Percentiles rank a stretch among this genome's conserved stretches.
These are phyloP conservation scores for Uloborus plumipes DNA, from an alignment of 2,888 invertebrate genomes.

Conservation along the genomic window DNA sequence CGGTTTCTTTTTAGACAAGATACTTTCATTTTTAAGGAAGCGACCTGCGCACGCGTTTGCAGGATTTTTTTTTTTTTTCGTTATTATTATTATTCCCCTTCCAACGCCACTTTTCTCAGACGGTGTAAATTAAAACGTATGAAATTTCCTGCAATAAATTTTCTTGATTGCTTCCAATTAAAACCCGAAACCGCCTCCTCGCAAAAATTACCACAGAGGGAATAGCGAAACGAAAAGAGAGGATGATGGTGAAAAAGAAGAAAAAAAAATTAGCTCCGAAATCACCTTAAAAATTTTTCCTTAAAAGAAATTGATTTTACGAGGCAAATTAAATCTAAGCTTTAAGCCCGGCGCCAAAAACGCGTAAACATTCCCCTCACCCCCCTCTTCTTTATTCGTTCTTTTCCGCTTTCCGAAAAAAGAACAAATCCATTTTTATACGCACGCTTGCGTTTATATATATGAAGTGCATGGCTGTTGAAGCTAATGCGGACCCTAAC, in stretches of 20 bases:
- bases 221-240: conserved; percentile 12
- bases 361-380: conserved; percentile 31
- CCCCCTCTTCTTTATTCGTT: conserved; percentile 14
- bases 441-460: background rate
- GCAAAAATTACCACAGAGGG: conserved; percentile 49
- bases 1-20: conserved; percentile 12
- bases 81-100: background rate
- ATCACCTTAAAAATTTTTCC: conserved; percentile 53
- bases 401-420: background rate
- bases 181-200: conserved; percentile 36
- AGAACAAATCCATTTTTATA: conserved; percentile 5
- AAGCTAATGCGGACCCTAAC: conserved; percentile 48
- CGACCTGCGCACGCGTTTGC: background rate
- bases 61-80: conserved; percentile 27
- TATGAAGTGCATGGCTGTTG: conserved; percentile 6
- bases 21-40: conserved; percentile 32
- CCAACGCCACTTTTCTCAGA: conserved; percentile 8
- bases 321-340: conserved; percentile 56
- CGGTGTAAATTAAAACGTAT: conserved; percentile 54
- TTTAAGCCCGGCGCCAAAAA: conserved; percentile 41
- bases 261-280: conserved; percentile 29
- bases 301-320: conserved; percentile 55
- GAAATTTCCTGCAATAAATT: conserved; percentile 58
- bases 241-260: background rate
- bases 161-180: conserved; percentile 57